These are phyloP conservation scores for Tetanocera ferruginea DNA, from an alignment of 2,888 invertebrate species.

Conservation along the genomic window DNA sequence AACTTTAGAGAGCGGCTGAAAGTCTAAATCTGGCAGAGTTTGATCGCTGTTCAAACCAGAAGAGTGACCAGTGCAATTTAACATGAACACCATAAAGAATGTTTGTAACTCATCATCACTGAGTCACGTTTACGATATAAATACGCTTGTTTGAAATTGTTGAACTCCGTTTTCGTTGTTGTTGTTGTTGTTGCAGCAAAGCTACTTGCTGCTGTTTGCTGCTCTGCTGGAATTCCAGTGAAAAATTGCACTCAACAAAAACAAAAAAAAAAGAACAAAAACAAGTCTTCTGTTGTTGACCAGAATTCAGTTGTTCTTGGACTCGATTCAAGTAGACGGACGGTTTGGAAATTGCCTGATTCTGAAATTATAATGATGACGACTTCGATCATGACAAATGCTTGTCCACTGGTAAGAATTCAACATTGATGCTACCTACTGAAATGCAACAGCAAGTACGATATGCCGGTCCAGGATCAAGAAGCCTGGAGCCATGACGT, in stretches of 20 bases:
- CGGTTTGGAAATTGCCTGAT: slow-evolving; percentile 54
- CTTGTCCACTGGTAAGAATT: too few species aligned
- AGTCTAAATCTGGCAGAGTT: neutral
- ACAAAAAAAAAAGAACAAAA: slow-evolving; percentile 28
- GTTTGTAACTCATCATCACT: slow-evolving; percentile 37
- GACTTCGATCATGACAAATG: neutral
- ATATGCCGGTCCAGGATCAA: too few species aligned
- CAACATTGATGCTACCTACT: too few species aligned
- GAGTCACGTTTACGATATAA: slow-evolving; percentile 53
- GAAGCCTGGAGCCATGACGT: too few species aligned
- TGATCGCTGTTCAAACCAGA: neutral
- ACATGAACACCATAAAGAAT: slow-evolving; percentile 17
- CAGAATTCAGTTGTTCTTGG: slow-evolving; percentile 37
- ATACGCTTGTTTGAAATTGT: slow-evolving; percentile 43
- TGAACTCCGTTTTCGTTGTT: slow-evolving; percentile 18
- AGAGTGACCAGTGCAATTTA: slow-evolving; percentile 18
- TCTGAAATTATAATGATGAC: slow-evolving; percentile 13
- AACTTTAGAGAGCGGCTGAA: neutral
- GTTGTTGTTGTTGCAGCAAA: slow-evolving; percentile 23
- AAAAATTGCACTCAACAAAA: slow-evolving; percentile 22
- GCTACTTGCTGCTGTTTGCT: slow-evolving; percentile 36
- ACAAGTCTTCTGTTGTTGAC: slow-evolving; percentile 1
- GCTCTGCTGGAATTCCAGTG: slow-evolving; percentile 40
- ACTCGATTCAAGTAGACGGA: slow-evolving; percentile 47
- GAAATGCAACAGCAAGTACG: too few species aligned